Conservation (phyloP, 2,797 vertebrate genomes). For the Muscicapa striata region DNA sequence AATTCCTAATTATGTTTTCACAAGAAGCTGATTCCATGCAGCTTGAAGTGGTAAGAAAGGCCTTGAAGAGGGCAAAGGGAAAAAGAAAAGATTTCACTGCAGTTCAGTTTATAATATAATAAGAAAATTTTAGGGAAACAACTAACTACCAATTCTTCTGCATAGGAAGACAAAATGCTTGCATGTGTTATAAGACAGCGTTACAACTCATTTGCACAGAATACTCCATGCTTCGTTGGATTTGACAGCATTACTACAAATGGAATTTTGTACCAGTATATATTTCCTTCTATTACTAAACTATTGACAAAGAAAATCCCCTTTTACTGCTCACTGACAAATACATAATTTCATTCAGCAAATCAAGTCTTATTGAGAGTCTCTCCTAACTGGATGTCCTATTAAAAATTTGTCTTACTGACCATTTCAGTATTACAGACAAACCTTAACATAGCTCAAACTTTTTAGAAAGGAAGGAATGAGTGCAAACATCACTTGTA, state of each 20-base stretch:
- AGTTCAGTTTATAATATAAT: neutral
- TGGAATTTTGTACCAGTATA: neutral
- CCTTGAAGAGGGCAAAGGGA: neutral
- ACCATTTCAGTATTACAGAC: neutral
- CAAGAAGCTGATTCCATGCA: neutral
- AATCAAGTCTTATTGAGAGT: neutral
- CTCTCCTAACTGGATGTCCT: neutral
- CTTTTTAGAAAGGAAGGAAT: neutral
- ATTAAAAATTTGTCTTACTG: neutral
- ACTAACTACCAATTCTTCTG: neutral
- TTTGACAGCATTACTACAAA: neutral
- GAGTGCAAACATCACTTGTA: neutral
- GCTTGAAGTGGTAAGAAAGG: neutral
- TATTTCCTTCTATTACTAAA: neutral
- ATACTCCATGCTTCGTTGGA: rapidly evolving
- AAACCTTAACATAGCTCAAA: neutral
- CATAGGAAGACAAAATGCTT: neutral
- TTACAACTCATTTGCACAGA: neutral
- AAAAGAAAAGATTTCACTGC: neutral
- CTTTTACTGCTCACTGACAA: neutral
- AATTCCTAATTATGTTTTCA: neutral
- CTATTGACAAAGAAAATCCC: neutral
- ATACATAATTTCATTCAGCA: neutral
- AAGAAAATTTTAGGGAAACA: neutral
- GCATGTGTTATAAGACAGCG: neutral